Evolutionary conservation across 2,113 vertebrate genomes (phyloP), one percentile per base, ranked within the genome.

Genomic region (Spheniscus mendiculus): DNA sequence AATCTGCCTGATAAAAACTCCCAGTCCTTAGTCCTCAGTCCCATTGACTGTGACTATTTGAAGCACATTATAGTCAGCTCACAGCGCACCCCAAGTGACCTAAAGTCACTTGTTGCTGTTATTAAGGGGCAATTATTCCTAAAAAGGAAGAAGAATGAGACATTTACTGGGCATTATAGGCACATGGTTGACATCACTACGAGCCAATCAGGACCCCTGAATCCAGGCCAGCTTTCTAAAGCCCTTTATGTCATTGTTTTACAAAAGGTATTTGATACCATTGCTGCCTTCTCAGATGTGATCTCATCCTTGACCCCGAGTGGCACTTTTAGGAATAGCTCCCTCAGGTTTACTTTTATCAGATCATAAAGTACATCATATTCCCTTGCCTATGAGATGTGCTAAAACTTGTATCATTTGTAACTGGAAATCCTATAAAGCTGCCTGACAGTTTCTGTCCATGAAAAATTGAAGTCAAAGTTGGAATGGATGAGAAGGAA

Each of bases 381-480:
- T 63, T 97, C 77, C 92, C 87, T 95, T 93, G 89, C 82, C 96
- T 86, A 74, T 47, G 65, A 79, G 94, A 97, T 90, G 76, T 90
- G 86, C 62, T 94, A 86, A 95, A 97, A 94, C 91, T 93, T 72
- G 36, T 95, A 87, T 87, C 80, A 67, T 87, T 98, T 93, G 67
- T 97, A 83, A 96, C 88, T 81, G 77, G 56, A 97, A 98, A 95
- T 96, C 95, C 96, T 95, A 93, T 95, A 97, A 97, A 96, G 76
- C 67, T 92, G 65, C 81, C 76, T 87, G 91, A 66, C 40, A 80
- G 70, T 92, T 95, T 90, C 84, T 81, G 77, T 92, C 77, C 69
- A 44, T 2, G 2, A 97, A 84, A 93, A 94, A 90, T 47, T 90
- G 77, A 92, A 93, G 74, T 91, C 96, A 95, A 90, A 90, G 58